phyloP scores from a whole-genome alignment of 2,888 invertebrate genomes.

The Spodoptera littoralis region DNA sequence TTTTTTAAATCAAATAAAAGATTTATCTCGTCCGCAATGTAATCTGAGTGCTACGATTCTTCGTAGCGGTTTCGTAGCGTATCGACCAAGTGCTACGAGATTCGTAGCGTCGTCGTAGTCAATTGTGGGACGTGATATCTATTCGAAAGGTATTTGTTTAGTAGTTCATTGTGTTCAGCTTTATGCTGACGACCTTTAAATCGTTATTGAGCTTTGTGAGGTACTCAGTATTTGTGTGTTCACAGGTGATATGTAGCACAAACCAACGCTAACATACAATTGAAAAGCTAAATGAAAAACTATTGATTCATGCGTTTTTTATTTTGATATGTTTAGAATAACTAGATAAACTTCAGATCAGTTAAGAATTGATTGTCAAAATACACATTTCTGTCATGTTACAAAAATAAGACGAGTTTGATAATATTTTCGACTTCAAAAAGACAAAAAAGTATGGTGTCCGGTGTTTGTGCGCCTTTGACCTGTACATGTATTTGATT shows the following conservation, averaged over 20 bases:
- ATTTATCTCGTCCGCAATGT: slow-evolving; percentile 1
- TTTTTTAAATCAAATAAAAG: slow-evolving; percentile 17
- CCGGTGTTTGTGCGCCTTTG: too few relatives aligned
- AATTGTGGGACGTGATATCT: slow-evolving; percentile 12
- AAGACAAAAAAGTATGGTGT: too few relatives aligned
- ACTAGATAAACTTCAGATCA: too few relatives aligned
- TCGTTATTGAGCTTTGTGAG: background rate
- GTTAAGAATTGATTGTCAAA: too few relatives aligned
- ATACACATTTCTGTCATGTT: too few relatives aligned
- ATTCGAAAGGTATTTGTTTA: slow-evolving; percentile 15
- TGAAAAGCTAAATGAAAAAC: too few relatives aligned
- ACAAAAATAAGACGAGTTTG: too few relatives aligned
- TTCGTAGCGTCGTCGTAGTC: slow-evolving; percentile 30
- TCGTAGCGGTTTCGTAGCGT: slow-evolving; percentile 38
- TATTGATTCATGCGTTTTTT: too few relatives aligned
- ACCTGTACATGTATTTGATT: too few relatives aligned
- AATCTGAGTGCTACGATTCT: slow-evolving; percentile 22
- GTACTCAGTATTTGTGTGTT: background rate
- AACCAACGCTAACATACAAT: background rate
- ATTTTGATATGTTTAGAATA: too few relatives aligned
- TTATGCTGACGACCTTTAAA: slow-evolving; percentile 13
- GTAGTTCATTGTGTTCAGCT: slow-evolving; percentile 7
- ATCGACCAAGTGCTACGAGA: slow-evolving; percentile 33
- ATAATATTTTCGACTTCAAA: too few relatives aligned
- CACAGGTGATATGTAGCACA: background rate